Conservation (phyloP, 2,113 vertebrate species). For the Podarcis raffonei region DNA sequence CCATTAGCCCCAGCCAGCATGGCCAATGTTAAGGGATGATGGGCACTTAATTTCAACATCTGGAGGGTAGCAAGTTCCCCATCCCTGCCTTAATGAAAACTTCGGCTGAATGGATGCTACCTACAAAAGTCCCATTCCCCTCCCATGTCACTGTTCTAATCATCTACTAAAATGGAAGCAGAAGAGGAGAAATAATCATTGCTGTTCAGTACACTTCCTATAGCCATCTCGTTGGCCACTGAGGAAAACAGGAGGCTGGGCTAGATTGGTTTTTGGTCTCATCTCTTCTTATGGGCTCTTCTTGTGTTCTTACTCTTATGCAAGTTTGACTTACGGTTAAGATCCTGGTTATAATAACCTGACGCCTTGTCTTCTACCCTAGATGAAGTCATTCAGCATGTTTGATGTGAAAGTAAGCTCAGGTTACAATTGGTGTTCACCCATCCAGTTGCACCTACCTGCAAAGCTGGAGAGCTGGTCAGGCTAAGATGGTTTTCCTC, state of each 20-base stretch:
- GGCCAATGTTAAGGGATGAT: no score
- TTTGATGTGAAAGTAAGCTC: neutral
- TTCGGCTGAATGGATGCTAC: no score
- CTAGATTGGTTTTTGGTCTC: neutral
- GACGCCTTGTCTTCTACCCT: no score
- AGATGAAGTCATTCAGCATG: neutral
- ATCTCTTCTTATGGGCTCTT: neutral
- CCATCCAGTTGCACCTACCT: conserved; percentile 74
- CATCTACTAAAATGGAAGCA: no score
- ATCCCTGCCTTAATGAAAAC: no score
- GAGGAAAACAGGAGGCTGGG: neutral
- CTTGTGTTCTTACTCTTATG: neutral
- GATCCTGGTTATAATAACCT: neutral
- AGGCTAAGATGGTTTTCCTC: conserved; percentile 73
- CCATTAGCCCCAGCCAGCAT: no score
- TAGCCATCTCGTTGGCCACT: neutral
- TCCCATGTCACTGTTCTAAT: no score
- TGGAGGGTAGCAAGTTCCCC: no score
- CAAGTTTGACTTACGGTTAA: neutral
- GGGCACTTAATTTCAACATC: no score
- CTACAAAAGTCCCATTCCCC: no score
- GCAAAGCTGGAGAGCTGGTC: conserved; percentile 77
- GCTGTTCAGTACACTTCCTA: neutral
- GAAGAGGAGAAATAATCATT: no score
- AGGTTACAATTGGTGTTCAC: neutral